These are phyloP conservation scores for Narcine bancroftii DNA, from an alignment of 2,113 vertebrate genomes.

Conservation along the genomic window DNA sequence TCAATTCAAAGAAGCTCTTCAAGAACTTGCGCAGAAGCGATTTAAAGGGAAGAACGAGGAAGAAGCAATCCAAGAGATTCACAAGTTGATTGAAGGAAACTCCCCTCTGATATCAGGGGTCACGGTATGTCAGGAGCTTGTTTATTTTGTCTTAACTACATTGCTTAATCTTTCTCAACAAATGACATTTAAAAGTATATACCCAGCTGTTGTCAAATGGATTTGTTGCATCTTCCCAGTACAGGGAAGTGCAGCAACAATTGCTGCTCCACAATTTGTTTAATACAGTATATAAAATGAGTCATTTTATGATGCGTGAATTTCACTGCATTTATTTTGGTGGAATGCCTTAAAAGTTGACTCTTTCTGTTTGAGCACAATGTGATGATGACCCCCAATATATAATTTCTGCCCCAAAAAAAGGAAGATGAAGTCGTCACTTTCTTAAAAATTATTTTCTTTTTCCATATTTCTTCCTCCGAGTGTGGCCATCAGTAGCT, in stretches of 20 bases:
- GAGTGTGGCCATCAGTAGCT: background rate
- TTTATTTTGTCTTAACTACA: background rate
- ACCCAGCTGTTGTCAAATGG: background rate
- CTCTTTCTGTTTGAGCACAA: background rate
- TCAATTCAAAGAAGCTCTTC: conserved; percentile 80
- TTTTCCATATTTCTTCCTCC: background rate
- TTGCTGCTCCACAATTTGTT: background rate
- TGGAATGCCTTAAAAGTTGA: background rate
- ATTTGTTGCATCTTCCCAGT: background rate
- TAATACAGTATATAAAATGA: no score
- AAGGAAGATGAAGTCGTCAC: background rate
- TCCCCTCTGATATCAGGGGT: conserved; percentile 78
- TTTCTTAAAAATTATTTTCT: background rate
- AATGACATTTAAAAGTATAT: background rate
- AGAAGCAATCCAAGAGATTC: conserved; percentile 78
- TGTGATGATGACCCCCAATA: background rate
- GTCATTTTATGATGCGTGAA: background rate
- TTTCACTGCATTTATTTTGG: background rate
- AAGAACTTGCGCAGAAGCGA: conserved; percentile 79
- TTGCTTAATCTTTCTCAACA: background rate
- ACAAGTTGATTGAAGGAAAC: conserved; percentile 82
- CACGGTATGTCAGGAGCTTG: conserved; percentile 59
- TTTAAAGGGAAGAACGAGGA: conserved; percentile 80
- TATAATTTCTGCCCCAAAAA: background rate
- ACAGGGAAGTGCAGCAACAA: background rate